These are phyloP conservation scores for Gambusia holbrooki DNA, from an alignment of 2,113 vertebrate genomes.

Conservation along the genomic window DNA sequence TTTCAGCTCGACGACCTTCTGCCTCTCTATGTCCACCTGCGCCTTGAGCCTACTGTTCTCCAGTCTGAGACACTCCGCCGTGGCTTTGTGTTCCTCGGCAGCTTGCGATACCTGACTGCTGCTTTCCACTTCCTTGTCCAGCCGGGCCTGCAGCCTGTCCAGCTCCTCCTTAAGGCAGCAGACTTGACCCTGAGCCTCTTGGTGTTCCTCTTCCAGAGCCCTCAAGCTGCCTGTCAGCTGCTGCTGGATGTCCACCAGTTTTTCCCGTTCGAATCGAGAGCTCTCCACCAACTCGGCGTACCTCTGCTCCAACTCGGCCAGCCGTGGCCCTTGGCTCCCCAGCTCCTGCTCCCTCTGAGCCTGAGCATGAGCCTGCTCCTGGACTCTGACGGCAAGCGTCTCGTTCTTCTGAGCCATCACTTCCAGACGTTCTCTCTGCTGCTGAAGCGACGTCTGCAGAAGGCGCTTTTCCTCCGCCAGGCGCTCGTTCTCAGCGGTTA, in stretches of 20 bases:
- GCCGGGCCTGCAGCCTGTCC: slow-evolving; percentile 77
- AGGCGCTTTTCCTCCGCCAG: slow-evolving; percentile 89
- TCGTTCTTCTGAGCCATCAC: slow-evolving; percentile 91
- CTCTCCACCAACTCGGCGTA: slow-evolving; percentile 88
- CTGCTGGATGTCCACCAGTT: slow-evolving; percentile 94
- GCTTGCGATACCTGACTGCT: slow-evolving; percentile 62
- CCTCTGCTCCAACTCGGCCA: slow-evolving; percentile 88
- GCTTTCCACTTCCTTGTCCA: slow-evolving; percentile 82
- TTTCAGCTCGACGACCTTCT: slow-evolving; percentile 83
- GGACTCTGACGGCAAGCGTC: slow-evolving; percentile 82
- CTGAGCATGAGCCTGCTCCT: slow-evolving; percentile 85
- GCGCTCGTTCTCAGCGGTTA: slow-evolving; percentile 94
- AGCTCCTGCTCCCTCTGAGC: slow-evolving; percentile 77
- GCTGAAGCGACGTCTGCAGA: slow-evolving; percentile 89
- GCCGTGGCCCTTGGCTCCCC: slow-evolving; percentile 74
- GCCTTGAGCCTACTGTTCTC: slow-evolving; percentile 87
- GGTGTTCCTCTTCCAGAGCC: slow-evolving; percentile 90
- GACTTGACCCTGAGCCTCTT: slow-evolving; percentile 82
- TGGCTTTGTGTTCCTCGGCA: slow-evolving; percentile 81
- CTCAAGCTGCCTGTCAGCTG: slow-evolving; percentile 91
- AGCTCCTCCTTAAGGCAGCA: slow-evolving; percentile 84
- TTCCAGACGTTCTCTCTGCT: slow-evolving; percentile 90
- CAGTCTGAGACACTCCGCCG: slow-evolving; percentile 81
- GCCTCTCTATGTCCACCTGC: slow-evolving; percentile 87
- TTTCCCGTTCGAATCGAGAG: slow-evolving; percentile 92